Percentiles rank a stretch among this genome's conserved stretches.
These are phyloP conservation scores for Drosophila nigrodunni DNA, from an alignment of 1,140 invertebrate species.

Conservation along the genomic window DNA sequence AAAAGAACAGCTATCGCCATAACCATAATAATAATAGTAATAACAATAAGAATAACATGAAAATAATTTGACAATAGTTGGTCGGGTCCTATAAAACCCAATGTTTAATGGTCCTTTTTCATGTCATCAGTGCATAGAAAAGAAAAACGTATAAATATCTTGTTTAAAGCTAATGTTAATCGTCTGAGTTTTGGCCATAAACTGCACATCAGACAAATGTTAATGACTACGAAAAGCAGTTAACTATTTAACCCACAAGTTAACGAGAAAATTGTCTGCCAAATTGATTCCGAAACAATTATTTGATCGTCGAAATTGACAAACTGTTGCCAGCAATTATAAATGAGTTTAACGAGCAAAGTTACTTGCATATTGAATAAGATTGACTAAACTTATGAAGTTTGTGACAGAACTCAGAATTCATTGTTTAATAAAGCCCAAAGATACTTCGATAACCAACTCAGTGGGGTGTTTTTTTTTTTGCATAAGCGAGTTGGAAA, in stretches of 20 bases:
- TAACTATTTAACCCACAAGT: conserved; percentile 61
- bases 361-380: conserved; percentile 4
- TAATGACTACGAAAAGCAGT: conserved; percentile 51
- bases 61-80: conserved; percentile 75
- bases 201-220: conserved; percentile 58
- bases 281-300: conserved; percentile 73
- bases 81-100: conserved; percentile 65
- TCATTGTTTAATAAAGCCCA: not conserved
- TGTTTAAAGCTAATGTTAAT: conserved; percentile 26
- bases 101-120: conserved; percentile 65
- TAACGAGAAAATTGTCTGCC: conserved; percentile 53
- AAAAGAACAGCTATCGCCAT: conserved; percentile 62
- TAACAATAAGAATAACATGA: conserved; percentile 58
- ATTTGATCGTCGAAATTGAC: conserved; percentile 37
- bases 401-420: not conserved
- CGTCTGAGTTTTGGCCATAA: conserved; percentile 41
- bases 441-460: not conserved
- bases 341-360: not conserved
- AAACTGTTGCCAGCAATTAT: conserved; percentile 29
- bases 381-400: conserved; percentile 11
- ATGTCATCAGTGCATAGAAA: conserved; percentile 53
- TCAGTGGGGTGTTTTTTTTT: not conserved
- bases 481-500: too few species aligned
- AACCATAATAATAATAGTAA: conserved; percentile 46
- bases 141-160: conserved; percentile 12